Percentiles rank a stretch among this genome's conserved stretches.
Conservation (phyloP, 2,797 vertebrate species). For the Rhynchonycteris naso region DNA sequence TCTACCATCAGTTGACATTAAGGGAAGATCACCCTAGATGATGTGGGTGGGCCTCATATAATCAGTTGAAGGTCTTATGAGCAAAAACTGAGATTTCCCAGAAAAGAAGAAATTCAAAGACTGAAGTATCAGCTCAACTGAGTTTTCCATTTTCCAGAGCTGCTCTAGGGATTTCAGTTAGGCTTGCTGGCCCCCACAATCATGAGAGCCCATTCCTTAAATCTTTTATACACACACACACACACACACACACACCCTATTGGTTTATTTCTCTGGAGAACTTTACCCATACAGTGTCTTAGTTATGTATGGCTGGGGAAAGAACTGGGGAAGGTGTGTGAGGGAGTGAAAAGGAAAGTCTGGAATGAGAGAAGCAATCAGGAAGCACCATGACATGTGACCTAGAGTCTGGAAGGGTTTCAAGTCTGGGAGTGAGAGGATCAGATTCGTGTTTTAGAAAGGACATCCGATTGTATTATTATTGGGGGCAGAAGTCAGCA, state of each 20-base stretch:
- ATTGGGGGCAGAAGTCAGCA: slow-evolving; percentile 15
- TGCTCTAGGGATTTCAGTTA: not conserved
- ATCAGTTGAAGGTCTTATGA: not conserved
- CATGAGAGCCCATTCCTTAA: not conserved
- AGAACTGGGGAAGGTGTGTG: not conserved
- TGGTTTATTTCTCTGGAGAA: not conserved
- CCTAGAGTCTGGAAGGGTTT: not conserved
- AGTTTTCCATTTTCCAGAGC: not conserved
- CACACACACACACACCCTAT: not conserved
- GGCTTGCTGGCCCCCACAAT: not conserved
- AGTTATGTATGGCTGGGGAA: not conserved
- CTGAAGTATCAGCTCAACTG: not conserved
- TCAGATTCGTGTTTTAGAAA: slow-evolving; percentile 4
- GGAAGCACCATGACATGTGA: not conserved
- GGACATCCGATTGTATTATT: slow-evolving; percentile 1
- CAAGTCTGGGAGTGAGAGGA: not conserved
- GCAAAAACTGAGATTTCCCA: not conserved
- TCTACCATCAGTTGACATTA: not conserved
- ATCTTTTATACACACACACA: not conserved
- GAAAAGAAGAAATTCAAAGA: slow-evolving; percentile 7
- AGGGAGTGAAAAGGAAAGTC: not conserved
- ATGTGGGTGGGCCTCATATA: not conserved
- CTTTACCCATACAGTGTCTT: not conserved
- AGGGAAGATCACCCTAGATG: not conserved
- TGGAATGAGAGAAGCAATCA: not conserved